Percentiles rank a stretch among this genome's conserved stretches.
Evolutionary conservation across 53 echinoderm and acorn worm genomes (phyloP).

Genomic region (Holothuria scabra): DNA sequence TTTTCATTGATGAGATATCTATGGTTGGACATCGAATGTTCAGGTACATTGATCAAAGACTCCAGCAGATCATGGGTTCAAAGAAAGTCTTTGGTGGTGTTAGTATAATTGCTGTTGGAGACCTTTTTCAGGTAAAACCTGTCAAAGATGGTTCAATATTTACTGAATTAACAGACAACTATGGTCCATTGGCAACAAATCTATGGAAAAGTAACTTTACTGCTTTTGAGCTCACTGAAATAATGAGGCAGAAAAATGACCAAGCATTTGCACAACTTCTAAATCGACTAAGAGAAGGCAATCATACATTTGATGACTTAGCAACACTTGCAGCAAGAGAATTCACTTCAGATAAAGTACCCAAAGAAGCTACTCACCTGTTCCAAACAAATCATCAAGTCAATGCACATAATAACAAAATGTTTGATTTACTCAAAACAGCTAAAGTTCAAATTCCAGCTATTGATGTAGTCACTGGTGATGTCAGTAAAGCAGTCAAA

Average conservation of each 20-base stretch:
- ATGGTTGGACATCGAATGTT: conserved; percentile 58
- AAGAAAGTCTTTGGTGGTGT: conserved; percentile 58
- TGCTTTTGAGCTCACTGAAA: conserved; percentile 55
- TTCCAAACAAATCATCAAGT: conserved; percentile 38
- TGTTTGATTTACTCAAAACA: conserved; percentile 6
- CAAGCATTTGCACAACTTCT: conserved; percentile 54
- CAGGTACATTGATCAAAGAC: conserved; percentile 51
- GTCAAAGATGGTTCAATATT: conserved; percentile 58
- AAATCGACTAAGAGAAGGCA: conserved; percentile 2
- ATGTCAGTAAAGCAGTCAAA: conserved; percentile 32
- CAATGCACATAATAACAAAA: conserved; percentile 37
- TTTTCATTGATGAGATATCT: conserved; percentile 66
- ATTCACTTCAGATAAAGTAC: background rate
- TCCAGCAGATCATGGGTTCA: no score
- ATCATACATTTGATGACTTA: conserved; percentile 53
- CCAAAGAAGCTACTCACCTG: no score
- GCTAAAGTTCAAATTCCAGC: conserved; percentile 9
- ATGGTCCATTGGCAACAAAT: conserved; percentile 44
- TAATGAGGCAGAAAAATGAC: conserved; percentile 66
- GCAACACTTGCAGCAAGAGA: conserved; percentile 19
- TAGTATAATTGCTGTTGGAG: no score
- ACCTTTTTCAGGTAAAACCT: conserved; percentile 71
- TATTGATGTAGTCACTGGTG: conserved; percentile 25
- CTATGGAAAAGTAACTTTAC: background rate
- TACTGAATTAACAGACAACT: background rate